A percentile compares a stretch with the other conserved stretches of the same genome.
phyloP scores from a whole-genome alignment of 2,888 invertebrate species.

The Phyto melanocephala region DNA sequence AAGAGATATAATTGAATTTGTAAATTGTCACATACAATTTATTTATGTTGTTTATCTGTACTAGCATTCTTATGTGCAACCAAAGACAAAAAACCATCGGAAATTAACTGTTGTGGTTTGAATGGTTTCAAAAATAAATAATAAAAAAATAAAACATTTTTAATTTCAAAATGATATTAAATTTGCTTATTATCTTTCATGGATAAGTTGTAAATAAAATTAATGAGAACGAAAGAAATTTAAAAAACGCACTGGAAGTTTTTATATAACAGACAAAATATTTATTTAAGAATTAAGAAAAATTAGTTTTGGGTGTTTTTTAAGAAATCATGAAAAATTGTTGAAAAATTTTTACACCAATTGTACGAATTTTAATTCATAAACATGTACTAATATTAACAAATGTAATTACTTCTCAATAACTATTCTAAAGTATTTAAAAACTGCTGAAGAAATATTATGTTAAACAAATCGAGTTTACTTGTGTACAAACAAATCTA shows the following conservation, averaged over 20 bases:
- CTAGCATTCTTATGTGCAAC: slow-evolving; percentile 1
- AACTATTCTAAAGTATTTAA: no score
- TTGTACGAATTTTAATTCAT: no score
- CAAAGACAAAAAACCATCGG: slow-evolving; percentile 12
- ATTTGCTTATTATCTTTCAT: not conserved
- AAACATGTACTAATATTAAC: no score
- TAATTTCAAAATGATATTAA: not conserved
- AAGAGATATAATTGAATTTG: slow-evolving; percentile 46
- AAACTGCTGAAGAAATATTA: no score
- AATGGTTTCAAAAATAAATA: not conserved
- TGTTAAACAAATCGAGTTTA: no score
- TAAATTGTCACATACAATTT: slow-evolving; percentile 39
- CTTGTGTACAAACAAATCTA: not conserved
- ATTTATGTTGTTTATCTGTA: no score
- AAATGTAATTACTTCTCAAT: no score
- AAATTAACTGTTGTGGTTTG: slow-evolving; percentile 42
- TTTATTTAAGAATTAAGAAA: not conserved
- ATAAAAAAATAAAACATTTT: not conserved
- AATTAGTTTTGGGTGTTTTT: not conserved
- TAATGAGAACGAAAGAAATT: no score
- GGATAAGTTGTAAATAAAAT: not conserved
- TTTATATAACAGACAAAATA: no score
- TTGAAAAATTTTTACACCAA: no score
- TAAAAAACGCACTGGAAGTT: no score
- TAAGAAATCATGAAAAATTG: not conserved